phyloP scores from a whole-genome alignment of 2,888 invertebrate genomes.

The Volucella bombylans region DNA sequence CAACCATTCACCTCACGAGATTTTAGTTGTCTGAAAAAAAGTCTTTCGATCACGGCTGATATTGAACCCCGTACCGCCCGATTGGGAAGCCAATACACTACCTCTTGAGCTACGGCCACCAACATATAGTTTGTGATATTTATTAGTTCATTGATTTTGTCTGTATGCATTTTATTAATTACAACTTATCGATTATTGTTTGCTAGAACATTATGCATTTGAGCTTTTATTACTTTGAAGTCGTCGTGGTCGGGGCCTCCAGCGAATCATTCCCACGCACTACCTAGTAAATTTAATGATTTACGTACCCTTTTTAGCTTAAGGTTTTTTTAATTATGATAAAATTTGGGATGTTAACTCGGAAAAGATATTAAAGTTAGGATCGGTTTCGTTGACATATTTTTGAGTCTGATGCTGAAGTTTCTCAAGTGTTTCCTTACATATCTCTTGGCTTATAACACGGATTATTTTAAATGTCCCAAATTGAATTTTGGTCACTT shows the following conservation, averaged over 20 bases:
- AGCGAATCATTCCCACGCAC: conserved; percentile 54
- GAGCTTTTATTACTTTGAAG: conserved; percentile 43
- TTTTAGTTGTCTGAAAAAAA: too few relatives aligned
- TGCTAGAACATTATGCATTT: conserved; percentile 27
- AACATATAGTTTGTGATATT: conserved; percentile 58
- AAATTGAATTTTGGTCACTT: conserved; percentile 18
- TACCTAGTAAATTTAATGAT: conserved; percentile 54
- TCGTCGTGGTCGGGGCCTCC: conserved; percentile 55
- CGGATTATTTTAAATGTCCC: conserved; percentile 16
- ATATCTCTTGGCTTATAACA: background rate
- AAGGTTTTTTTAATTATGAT: background rate
- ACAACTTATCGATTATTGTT: conserved; percentile 54
- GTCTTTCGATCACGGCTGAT: too few relatives aligned
- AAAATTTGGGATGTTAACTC: background rate
- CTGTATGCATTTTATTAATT: conserved; percentile 49
- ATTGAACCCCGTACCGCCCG: too few relatives aligned
- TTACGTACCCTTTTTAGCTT: background rate
- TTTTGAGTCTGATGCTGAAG: background rate
- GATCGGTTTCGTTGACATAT: conserved; percentile 11
- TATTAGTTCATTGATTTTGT: conserved; percentile 48
- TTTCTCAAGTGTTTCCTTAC: background rate
- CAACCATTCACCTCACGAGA: too few relatives aligned
- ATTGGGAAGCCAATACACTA: too few relatives aligned
- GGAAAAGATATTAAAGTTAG: background rate
- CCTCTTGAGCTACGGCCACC: too few relatives aligned